phyloP scores from a whole-genome alignment of 2,888 invertebrate genomes.

The Lordiphosa fenestrarum region DNA sequence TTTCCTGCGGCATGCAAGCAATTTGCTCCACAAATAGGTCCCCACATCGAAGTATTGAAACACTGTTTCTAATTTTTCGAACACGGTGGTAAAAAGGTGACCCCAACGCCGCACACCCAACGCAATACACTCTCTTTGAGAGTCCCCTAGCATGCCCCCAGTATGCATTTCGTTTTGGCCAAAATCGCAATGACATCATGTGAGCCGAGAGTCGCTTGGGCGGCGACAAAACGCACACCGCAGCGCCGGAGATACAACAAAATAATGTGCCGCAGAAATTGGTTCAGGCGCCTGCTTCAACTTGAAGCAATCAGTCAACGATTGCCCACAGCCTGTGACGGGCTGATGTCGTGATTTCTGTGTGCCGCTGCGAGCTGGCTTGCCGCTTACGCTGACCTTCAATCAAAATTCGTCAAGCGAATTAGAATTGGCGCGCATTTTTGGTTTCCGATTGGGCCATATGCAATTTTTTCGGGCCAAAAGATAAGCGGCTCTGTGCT shows the following conservation, averaged over 20 bases:
- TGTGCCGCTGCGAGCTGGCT: conserved; percentile 12
- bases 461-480: conserved; percentile 51
- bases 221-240: conserved; percentile 18
- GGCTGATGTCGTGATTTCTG: conserved; percentile 10
- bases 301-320: conserved; percentile 63
- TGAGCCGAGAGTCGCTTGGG: conserved; percentile 28
- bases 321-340: conserved; percentile 61
- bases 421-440: conserved; percentile 71
- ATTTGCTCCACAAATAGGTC: too few relatives aligned
- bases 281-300: conserved; percentile 37
- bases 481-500: conserved; percentile 50
- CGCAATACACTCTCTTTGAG: too few relatives aligned
- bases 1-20: too few relatives aligned
- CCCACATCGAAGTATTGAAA: not conserved
- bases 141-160: too few relatives aligned
- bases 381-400: conserved; percentile 48
- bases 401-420: conserved; percentile 59
- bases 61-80: too few relatives aligned
- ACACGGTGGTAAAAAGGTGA: too few relatives aligned
- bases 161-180: conserved; percentile 13
- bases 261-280: conserved; percentile 48
- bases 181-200: conserved; percentile 67
- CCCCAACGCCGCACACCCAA: too few relatives aligned
- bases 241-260: conserved; percentile 37
- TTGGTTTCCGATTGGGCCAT: conserved; percentile 47